phyloP scores from a whole-genome alignment of 2,113 vertebrate genomes.

The Acinonyx jubatus region DNA sequence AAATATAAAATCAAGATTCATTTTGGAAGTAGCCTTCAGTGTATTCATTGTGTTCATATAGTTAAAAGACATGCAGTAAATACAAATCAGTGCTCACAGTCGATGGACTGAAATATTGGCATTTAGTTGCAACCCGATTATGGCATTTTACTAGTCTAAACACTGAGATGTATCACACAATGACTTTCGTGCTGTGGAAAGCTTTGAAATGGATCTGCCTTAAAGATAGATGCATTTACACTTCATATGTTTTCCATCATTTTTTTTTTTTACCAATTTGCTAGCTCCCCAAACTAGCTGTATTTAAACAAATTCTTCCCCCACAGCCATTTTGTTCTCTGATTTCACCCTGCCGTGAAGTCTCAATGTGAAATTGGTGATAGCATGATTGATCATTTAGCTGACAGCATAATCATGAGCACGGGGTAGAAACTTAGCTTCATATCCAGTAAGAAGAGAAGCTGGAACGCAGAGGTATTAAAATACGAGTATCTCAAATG shows the following conservation, averaged over 20 bases:
- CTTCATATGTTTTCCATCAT: constrained; percentile 75
- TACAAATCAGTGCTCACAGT: constrained; percentile 69
- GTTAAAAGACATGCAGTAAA: constrained; percentile 74
- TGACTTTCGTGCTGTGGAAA: constrained; percentile 72
- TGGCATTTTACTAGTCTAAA: constrained; percentile 67
- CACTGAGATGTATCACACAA: constrained; percentile 61
- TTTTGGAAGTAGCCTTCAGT: constrained; percentile 73
- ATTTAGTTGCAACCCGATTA: constrained; percentile 75
- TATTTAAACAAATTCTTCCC: constrained; percentile 66
- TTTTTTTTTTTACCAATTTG: constrained; percentile 65
- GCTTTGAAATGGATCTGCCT: constrained; percentile 75
- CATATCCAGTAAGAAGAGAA: constrained; percentile 47
- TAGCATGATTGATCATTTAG: constrained; percentile 69
- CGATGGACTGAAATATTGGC: constrained; percentile 77
- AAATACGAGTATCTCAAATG: constrained; percentile 30
- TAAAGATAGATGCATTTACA: constrained; percentile 70
- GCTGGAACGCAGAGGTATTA: constrained; percentile 50
- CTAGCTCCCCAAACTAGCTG: constrained; percentile 46
- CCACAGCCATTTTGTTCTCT: constrained; percentile 65
- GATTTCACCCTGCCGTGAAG: constrained; percentile 44
- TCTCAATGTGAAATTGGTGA: constrained; percentile 50
- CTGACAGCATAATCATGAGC: constrained; percentile 58
- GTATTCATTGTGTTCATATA: constrained; percentile 72
- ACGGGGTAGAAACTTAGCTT: constrained; percentile 2
- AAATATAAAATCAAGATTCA: constrained; percentile 72